Evolutionary conservation across 2,113 vertebrate genomes (phyloP).

Genomic region (Mus pahari): DNA sequence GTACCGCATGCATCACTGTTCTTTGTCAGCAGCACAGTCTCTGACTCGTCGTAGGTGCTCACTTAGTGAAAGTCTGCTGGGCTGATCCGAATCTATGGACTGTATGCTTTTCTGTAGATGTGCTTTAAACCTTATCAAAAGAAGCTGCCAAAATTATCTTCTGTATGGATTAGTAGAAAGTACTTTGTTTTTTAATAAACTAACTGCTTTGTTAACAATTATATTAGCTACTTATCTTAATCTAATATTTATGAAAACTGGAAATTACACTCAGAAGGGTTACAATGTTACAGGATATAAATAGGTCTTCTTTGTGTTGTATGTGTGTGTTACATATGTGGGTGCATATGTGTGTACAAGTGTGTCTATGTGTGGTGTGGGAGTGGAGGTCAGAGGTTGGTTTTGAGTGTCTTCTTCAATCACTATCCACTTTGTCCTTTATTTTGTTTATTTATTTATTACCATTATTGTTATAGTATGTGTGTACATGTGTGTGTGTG

Average conservation of each 20-base stretch:
- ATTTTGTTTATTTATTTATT: not conserved
- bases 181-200: not conserved
- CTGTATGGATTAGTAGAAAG: not conserved
- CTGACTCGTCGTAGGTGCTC: not conserved
- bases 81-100: not conserved
- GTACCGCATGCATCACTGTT: not conserved
- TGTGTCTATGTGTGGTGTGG: not conserved
- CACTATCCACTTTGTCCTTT: not conserved
- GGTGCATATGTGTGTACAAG: too few relatives aligned
- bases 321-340: not conserved
- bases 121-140: not conserved
- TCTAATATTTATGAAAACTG: not conserved
- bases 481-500: not conserved
- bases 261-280: not conserved
- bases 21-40: not conserved
- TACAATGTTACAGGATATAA: not conserved
- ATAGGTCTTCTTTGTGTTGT: not conserved
- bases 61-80: not conserved
- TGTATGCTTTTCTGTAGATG: not conserved
- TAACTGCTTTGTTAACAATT: not conserved
- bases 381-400: not conserved
- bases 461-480: not conserved
- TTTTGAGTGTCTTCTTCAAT: not conserved
- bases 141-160: not conserved
- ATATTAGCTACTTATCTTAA: not conserved